Conservation (phyloP, 2,113 vertebrate genomes). For the Colaptes auratus region DNA sequence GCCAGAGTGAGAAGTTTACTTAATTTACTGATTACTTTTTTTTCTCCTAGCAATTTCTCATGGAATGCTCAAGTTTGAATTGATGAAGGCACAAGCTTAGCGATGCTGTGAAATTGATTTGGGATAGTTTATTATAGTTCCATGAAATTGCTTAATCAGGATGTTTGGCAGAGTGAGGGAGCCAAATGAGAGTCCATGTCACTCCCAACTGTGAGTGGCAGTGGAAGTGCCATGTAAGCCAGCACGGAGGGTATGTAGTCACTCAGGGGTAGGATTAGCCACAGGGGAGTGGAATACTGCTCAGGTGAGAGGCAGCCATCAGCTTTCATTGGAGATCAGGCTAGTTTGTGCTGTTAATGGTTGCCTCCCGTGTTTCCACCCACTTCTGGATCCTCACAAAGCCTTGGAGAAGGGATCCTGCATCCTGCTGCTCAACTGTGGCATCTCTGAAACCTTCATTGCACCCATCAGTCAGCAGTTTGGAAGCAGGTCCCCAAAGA, state of each 20-base stretch:
- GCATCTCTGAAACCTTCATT: slow-evolving; percentile 1
- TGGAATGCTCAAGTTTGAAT: slow-evolving; percentile 12
- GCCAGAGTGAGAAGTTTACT: neutral
- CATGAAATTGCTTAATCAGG: slow-evolving; percentile 36
- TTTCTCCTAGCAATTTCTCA: slow-evolving; percentile 27
- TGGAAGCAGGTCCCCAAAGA: slow-evolving; percentile 14
- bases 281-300: neutral
- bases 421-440: neutral
- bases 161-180: neutral
- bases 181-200: neutral
- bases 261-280: neutral
- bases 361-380: neutral
- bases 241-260: neutral
- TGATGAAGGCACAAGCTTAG: slow-evolving; percentile 16
- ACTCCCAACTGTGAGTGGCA: neutral
- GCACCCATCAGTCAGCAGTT: neutral
- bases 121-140: slow-evolving; percentile 24
- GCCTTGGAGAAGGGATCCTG: neutral
- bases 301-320: neutral
- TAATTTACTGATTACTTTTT: neutral
- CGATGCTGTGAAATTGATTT: slow-evolving; percentile 55
- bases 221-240: neutral
- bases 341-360: neutral
- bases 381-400: neutral
- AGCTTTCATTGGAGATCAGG: neutral